A percentile compares a stretch with the other conserved stretches of the same genome.
These are phyloP conservation scores for Lucilia cuprina DNA, from an alignment of 1,140 invertebrate genomes.

Conservation along the genomic window DNA sequence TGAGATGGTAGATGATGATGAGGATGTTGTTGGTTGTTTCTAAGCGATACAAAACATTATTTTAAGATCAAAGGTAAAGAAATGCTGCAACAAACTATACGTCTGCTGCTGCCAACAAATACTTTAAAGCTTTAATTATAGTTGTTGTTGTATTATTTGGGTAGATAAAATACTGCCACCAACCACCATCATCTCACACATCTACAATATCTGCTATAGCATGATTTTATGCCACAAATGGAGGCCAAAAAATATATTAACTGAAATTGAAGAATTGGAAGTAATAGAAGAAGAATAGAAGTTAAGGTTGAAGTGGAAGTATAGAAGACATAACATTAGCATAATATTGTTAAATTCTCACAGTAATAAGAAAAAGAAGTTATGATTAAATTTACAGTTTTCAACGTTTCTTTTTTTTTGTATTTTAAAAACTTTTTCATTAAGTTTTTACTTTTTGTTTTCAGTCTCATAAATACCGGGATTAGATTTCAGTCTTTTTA, in stretches of 20 bases:
- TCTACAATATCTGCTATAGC: not conserved
- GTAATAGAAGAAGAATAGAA: too few species aligned
- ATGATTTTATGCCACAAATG: not conserved
- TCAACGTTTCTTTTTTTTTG: not conserved
- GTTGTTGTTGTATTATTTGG: not conserved
- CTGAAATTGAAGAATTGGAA: not conserved
- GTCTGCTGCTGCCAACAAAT: not conserved
- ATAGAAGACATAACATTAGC: slow-evolving; percentile 8
- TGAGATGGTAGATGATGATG: not conserved
- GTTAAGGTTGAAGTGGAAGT: not conserved
- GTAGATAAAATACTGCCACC: not conserved
- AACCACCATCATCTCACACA: not conserved
- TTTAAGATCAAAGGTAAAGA: slow-evolving; percentile 14
- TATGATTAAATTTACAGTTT: slow-evolving; percentile 30
- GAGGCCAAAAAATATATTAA: not conserved
- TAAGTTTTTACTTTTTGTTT: not conserved
- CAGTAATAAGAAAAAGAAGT: slow-evolving; percentile 24
- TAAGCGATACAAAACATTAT: not conserved
- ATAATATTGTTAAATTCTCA: slow-evolving; percentile 29
- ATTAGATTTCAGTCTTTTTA: not conserved
- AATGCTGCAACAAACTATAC: not conserved
- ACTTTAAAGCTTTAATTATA: not conserved
- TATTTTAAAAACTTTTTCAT: not conserved
- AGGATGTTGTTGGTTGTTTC: not conserved
- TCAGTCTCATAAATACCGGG: not conserved